A percentile compares a stretch with the other conserved stretches of the same genome.
These are phyloP conservation scores for Sclerurus mexicanus DNA, from an alignment of 2,113 vertebrate genomes.

Conservation along the genomic window DNA sequence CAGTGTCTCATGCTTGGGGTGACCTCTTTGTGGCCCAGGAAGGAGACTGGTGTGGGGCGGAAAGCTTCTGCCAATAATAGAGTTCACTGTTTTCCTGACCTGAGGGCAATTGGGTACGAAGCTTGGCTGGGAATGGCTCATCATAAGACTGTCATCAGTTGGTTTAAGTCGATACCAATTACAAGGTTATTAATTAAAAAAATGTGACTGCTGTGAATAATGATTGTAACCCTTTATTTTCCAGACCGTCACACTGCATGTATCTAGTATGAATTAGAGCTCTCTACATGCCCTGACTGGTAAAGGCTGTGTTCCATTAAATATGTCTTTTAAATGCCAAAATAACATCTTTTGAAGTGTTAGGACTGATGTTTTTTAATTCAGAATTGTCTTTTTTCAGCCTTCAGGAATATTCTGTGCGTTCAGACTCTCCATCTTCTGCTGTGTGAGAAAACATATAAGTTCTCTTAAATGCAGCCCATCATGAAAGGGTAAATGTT, in stretches of 20 bases:
- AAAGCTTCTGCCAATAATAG: conserved; percentile 38
- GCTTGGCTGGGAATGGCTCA: conserved; percentile 51
- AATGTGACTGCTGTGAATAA: conserved; percentile 53
- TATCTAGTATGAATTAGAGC: not conserved
- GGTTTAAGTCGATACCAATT: conserved; percentile 76
- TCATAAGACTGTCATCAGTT: conserved; percentile 72
- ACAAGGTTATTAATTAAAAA: conserved; percentile 78
- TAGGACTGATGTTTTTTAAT: not conserved
- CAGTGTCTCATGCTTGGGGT: not conserved
- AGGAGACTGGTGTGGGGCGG: conserved; percentile 9
- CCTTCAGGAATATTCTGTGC: not conserved
- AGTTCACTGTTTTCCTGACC: conserved; percentile 62
- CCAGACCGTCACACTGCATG: not conserved
- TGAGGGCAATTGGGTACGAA: conserved; percentile 28
- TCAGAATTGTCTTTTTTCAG: not conserved
- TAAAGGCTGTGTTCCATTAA: not conserved
- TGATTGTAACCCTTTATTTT: conserved; percentile 52
- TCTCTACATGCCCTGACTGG: not conserved
- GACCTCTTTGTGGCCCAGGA: not conserved
- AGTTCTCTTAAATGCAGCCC: not conserved
- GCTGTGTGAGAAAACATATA: not conserved
- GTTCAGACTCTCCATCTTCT: not conserved
- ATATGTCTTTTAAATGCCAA: not conserved
- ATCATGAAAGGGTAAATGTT: conserved; percentile 14
- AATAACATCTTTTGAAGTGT: not conserved